Conservation (phyloP, 2,888 invertebrate genomes). For the Tanaodytes sp. region DNA sequence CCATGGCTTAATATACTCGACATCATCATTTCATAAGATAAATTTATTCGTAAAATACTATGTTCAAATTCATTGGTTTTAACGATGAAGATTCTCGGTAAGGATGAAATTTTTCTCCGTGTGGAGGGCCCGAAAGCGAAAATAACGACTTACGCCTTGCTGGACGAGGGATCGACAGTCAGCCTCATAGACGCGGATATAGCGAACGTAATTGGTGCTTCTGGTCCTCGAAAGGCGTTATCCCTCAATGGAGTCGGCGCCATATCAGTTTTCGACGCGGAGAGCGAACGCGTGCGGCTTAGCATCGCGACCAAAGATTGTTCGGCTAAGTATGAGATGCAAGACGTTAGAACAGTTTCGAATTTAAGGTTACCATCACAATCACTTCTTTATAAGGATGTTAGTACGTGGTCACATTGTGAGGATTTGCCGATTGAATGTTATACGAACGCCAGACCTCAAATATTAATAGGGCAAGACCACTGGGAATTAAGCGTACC, state of each 20-base stretch:
- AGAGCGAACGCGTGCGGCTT: background rate
- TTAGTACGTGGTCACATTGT: no score
- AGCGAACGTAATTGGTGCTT: background rate
- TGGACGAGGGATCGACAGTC: constrained; percentile 6
- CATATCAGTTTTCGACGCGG: background rate
- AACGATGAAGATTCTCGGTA: no score
- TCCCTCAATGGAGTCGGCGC: background rate
- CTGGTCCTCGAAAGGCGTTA: background rate
- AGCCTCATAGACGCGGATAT: background rate
- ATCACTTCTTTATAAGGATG: no score
- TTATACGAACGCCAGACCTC: no score
- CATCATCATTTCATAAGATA: no score
- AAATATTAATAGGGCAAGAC: no score
- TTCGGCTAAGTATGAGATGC: background rate
- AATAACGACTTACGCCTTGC: background rate
- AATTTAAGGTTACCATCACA: constrained; percentile 6
- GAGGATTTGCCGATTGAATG: no score
- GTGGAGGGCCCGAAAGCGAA: background rate
- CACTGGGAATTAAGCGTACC: no score
- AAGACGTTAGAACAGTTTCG: constrained; percentile 13
- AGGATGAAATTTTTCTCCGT: no score
- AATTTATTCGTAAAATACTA: no score
- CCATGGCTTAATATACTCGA: no score
- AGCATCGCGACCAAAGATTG: background rate
- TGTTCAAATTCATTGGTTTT: no score